Evolutionary conservation across 2,797 vertebrate genomes (phyloP).

Genomic region (Tachyglossus aculeatus): DNA sequence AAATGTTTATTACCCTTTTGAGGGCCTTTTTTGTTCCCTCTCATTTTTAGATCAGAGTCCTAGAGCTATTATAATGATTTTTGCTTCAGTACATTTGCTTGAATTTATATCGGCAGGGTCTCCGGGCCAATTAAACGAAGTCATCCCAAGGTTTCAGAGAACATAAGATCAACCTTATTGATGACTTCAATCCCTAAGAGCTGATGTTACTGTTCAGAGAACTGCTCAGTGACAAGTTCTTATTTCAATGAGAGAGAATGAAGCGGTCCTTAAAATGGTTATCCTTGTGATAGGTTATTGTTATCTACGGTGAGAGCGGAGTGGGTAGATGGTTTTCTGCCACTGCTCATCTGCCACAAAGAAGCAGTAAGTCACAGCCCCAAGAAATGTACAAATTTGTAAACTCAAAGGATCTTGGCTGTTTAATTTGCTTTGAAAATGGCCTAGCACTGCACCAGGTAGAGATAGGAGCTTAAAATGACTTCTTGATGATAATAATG

Average conservation of each 20-base stretch:
- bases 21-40: slow-evolving; percentile 36
- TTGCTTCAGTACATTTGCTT: slow-evolving; percentile 29
- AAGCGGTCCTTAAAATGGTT: slow-evolving; percentile 17
- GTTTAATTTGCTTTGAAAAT: neutral
- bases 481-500: no score
- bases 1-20: slow-evolving; percentile 30
- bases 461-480: no score
- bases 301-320: neutral
- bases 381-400: no score
- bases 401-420: no score
- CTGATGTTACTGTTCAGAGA: neutral
- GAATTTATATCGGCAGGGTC: slow-evolving; percentile 29
- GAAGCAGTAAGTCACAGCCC: slow-evolving; percentile 5
- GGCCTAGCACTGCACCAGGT: neutral
- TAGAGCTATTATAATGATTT: slow-evolving; percentile 36
- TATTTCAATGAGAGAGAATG: slow-evolving; percentile 16
- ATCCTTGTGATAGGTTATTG: slow-evolving; percentile 22
- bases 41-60: slow-evolving; percentile 15
- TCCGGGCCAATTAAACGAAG: slow-evolving; percentile 49
- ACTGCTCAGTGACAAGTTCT: slow-evolving; percentile 20
- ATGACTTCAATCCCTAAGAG: slow-evolving; percentile 33
- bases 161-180: slow-evolving; percentile 48
- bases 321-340: slow-evolving; percentile 17
- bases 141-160: slow-evolving; percentile 37
- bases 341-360: slow-evolving; percentile 2